Conservation (phyloP, 1,140 invertebrate genomes). For the Rhynchophorus ferrugineus region DNA sequence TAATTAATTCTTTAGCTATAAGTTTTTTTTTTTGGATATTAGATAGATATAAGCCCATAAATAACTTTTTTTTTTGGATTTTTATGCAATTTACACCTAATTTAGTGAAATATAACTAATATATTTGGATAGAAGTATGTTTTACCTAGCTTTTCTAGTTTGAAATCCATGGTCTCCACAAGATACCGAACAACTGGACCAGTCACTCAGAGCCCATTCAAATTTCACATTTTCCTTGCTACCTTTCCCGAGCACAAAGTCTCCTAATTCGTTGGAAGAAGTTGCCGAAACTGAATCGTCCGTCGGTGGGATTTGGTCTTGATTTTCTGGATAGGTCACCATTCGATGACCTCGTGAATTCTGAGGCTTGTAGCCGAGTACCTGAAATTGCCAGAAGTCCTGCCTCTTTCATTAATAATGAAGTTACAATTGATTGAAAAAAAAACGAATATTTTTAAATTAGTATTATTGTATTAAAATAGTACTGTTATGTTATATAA, state of each 20-base stretch:
- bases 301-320: constrained; percentile 8
- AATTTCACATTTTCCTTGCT: constrained; percentile 52
- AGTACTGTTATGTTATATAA: too few relatives aligned
- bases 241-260: constrained; percentile 43
- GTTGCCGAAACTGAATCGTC: constrained; percentile 9
- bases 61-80: background rate
- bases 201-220: constrained; percentile 72
- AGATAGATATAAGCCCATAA: too few relatives aligned
- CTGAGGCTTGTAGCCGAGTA: constrained; percentile 40
- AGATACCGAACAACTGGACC: constrained; percentile 78
- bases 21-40: too few relatives aligned
- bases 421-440: background rate
- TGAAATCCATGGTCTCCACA: constrained; percentile 73
- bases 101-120: too few relatives aligned
- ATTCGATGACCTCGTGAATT: constrained; percentile 52
- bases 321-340: constrained; percentile 35
- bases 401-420: constrained; percentile 42
- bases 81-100: too few relatives aligned
- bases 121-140: too few relatives aligned
- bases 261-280: constrained; percentile 23
- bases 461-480: too few relatives aligned
- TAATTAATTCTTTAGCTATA: too few relatives aligned
- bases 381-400: constrained; percentile 66
- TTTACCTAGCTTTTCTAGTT: constrained; percentile 50
- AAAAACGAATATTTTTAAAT: background rate